These are phyloP conservation scores for Nasonia oneida DNA, from an alignment of 2,888 invertebrate species.

Conservation along the genomic window DNA sequence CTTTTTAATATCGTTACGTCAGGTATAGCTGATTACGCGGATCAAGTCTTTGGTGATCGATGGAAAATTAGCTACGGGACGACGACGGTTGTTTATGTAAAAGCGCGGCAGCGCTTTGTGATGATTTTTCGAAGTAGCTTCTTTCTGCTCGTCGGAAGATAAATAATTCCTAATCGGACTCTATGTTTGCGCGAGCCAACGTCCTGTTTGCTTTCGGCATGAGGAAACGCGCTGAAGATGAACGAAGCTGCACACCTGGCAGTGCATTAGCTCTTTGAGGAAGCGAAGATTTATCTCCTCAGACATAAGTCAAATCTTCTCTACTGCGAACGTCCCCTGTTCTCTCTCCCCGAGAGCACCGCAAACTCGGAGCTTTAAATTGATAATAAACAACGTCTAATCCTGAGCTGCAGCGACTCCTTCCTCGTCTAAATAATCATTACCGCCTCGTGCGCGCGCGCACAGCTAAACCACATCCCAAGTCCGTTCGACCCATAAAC, in stretches of 20 bases:
- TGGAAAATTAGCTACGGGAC: not conserved
- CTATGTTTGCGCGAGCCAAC: not conserved
- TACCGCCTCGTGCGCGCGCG: not conserved
- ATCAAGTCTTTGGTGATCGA: not conserved
- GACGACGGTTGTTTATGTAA: not conserved
- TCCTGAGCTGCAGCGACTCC: not conserved
- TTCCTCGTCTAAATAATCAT: conserved; percentile 43
- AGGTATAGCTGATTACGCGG: not conserved
- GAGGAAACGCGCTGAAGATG: too few species aligned
- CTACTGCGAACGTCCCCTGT: too few species aligned
- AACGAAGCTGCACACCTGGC: not conserved
- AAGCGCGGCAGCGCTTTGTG: not conserved
- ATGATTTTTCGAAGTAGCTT: too few species aligned
- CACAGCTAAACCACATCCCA: not conserved
- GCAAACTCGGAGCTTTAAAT: conserved; percentile 18
- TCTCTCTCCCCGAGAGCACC: not conserved
- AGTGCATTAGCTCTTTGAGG: not conserved
- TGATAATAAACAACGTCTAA: conserved; percentile 44
- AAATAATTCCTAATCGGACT: not conserved
- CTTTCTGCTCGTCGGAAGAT: not conserved
- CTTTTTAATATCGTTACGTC: conserved; percentile 33
- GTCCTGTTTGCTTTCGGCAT: too few species aligned
- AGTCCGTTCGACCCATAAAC: not conserved
- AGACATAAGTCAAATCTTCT: conserved; percentile 29
- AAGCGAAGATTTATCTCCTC: conserved; percentile 23